Base-by-base conservation (phyloP, 2,888 invertebrate species). In the Drosophila longiperda region DNA sequence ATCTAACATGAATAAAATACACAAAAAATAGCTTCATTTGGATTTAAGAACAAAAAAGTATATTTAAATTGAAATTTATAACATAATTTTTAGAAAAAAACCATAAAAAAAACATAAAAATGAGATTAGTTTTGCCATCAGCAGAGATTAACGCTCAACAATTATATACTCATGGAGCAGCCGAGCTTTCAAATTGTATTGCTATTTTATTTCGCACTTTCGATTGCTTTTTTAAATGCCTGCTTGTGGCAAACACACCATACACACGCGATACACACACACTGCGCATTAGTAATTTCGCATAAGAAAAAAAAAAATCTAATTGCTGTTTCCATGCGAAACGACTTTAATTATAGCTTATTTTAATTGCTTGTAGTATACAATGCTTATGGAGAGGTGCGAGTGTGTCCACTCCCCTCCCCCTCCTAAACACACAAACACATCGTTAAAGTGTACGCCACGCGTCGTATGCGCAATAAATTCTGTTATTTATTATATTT, bases 311-410 rank as follows among this genome's bases (percentile, higher is more conserved):
- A 66, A 58, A 54, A 55, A 54, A 66, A 67, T 74, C 72, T 76
- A 84, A 87, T 78, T 80, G 76, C 83, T 66, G 38, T 80, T 76
- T 81, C 73, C 78, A 57, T 65, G 61, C 55, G 81, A 88, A 20
- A 83, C 78, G 71, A 55, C 76, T 88, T 83, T 81, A 84, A 84
- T 84, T 84, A 88, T 83, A 79, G 81, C 78, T 74, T 58, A 80
- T 83, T 88, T 84, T 83, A 86, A 88, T 80, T 75, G 60, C 73
- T 65, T 81, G 76, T 72, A 67, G 75, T 73, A 72, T 87, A 74
- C 75, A 75, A 73, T 70, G 62, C 71, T 63, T 67, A 66, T 74
- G 58, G 58, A 29, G 40, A 50, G 40, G 45, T 8, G 15, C 11
- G n/a, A 15, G 8, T 45, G 45, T 23, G 15, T 45, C 9, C 11